Evolutionary conservation across 2,113 vertebrate species (phyloP).

Genomic region (Paradisaea rubra): DNA sequence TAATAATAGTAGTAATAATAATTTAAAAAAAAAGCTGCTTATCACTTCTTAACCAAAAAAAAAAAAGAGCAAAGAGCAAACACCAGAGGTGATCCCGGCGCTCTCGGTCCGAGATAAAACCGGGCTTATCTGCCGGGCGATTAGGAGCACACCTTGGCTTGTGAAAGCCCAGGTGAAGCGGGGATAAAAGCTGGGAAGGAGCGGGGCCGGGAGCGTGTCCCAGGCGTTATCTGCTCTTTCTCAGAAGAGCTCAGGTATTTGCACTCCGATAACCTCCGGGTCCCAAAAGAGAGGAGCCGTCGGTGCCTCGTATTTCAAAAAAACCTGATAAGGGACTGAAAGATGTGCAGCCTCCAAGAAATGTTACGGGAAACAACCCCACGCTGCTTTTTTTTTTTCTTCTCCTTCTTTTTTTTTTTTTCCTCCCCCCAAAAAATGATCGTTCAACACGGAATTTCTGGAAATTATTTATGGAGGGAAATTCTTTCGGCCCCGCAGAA

Average conservation of each 20-base stretch:
- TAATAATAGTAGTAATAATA: too few relatives aligned
- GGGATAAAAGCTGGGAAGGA: neutral
- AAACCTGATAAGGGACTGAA: constrained; percentile 42
- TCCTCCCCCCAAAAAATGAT: neutral
- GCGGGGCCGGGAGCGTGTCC: constrained; percentile 50
- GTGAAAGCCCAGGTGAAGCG: constrained; percentile 45
- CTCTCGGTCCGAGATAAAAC: neutral
- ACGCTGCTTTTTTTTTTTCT: neutral
- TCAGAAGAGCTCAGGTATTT: constrained; percentile 65
- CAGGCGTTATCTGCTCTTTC: constrained; percentile 65
- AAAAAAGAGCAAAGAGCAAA: neutral
- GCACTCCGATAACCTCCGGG: constrained; percentile 73
- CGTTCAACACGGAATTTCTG: neutral
- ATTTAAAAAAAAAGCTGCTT: neutral
- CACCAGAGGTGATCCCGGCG: neutral
- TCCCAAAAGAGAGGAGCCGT: constrained; percentile 52
- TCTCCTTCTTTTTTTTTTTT: neutral
- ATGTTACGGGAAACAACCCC: neutral
- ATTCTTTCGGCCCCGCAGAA: neutral
- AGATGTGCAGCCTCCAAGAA: constrained; percentile 20
- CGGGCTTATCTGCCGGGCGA: constrained; percentile 9
- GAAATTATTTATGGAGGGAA: neutral
- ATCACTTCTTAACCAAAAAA: neutral
- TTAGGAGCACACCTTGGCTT: constrained; percentile 24
- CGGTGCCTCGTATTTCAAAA: constrained; percentile 39